Base-by-base conservation (phyloP, 2,888 invertebrate genomes). In the Sceliomorpha sp. region DNA sequence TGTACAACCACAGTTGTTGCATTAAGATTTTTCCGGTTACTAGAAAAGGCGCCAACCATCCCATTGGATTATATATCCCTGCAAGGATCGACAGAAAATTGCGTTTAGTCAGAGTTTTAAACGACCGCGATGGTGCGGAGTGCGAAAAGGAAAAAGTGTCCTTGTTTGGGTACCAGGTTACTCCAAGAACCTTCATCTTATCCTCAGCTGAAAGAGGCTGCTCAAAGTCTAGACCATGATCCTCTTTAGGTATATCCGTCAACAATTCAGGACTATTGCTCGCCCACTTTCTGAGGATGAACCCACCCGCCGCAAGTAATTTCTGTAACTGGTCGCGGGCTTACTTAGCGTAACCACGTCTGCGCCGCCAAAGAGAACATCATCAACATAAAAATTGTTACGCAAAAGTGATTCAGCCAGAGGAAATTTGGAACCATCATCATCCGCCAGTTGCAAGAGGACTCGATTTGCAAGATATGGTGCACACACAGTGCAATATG, bases 41-140 rank as follows among this genome's bases (percentile, higher is more conserved):
- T 5, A 55, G 3, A 7, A 37, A 32, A 4, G 53, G 58, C 2
- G 59, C 44, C 1, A 47, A 1, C 51, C 66, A 70, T 5, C 69
- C 63, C 5, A 59, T n/a, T 1, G 63, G 59, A 17, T 63, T 63
- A 27, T 27, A 63, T 1, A 59, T 34, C n/a, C 53, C 17, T 8
- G 50, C 31, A 1, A 60, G 8, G 0, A 42, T 10, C 0, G 59
- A 50, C 7, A 50, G 15, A 7, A 34, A 36, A 4, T 10, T 10
- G 2, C 50, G 8, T 12, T 60, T 60, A 1, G 42, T 36, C 3
- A 20, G 10, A n/a, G n/a, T n/a, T n/a, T 6, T 1, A 20, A 0
- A 8, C 20, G 20, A 4, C 3, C 2, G 2, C 13, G 8, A 1
- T 26, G 9, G 3, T 12, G 1, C 0, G 37, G 7, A 17, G 12